Evolutionary conservation across 2,113 vertebrate genomes (phyloP).

Genomic region (Vanacampus margaritifer): DNA sequence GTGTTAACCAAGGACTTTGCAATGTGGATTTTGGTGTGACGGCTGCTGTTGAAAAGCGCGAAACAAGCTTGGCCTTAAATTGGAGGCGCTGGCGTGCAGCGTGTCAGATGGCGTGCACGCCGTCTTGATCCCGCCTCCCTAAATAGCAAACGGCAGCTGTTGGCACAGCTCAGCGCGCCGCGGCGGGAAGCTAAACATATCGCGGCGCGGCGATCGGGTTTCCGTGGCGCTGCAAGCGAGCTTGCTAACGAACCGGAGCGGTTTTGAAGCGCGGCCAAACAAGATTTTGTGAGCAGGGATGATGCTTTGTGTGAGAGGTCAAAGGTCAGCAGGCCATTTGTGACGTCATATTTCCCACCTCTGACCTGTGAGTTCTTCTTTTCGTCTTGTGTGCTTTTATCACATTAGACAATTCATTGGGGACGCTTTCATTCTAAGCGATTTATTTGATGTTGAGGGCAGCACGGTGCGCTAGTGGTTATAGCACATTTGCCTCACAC

Average conservation of each 20-base stretch:
- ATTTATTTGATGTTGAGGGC: no score
- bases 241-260: no score
- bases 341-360: neutral
- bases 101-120: constrained; percentile 24
- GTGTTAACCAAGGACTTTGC: no score
- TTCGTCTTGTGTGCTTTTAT: neutral
- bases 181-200: constrained; percentile 49
- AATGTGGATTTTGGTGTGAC: no score
- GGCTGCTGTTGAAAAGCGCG: neutral
- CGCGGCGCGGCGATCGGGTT: constrained; percentile 24
- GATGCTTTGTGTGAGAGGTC: neutral
- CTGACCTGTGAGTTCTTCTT: neutral
- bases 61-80: neutral
- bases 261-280: neutral
- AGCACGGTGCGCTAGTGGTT: no score
- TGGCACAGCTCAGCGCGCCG: constrained; percentile 38
- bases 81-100: neutral
- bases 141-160: constrained; percentile 65
- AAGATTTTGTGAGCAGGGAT: neutral
- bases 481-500: no score
- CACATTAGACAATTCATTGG: neutral
- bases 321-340: constrained; percentile 10
- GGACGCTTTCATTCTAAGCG: neutral
- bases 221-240: constrained; percentile 8
- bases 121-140: constrained; percentile 36